Evolutionary conservation across 2,888 invertebrate species (phyloP).

Genomic region (Drosophila cognata): DNA sequence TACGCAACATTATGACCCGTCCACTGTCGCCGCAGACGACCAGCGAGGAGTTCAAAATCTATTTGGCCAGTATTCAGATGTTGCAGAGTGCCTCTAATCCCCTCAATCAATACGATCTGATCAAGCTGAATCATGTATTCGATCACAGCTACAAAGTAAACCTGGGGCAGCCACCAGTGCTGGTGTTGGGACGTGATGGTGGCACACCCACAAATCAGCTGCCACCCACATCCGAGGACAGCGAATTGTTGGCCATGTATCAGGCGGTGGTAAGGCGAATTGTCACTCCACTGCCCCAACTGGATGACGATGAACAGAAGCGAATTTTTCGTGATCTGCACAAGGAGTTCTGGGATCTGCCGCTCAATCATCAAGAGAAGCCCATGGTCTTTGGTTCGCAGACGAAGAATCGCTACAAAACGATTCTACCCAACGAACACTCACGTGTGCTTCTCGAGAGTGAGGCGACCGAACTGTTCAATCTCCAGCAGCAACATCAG

Average conservation of each 20-base stretch:
- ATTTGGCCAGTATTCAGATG: slow-evolving; percentile 90
- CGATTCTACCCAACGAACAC: slow-evolving; percentile 95
- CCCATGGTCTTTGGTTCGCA: slow-evolving; percentile 95
- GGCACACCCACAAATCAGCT: slow-evolving; percentile 73
- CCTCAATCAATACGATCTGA: slow-evolving; percentile 87
- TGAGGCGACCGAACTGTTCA: slow-evolving; percentile 70
- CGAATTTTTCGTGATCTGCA: slow-evolving; percentile 89
- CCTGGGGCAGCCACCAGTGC: slow-evolving; percentile 61
- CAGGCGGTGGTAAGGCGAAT: slow-evolving; percentile 68
- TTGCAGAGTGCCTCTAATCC: slow-evolving; percentile 90
- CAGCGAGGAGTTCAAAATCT: slow-evolving; percentile 89
- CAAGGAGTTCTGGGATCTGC: slow-evolving; percentile 97
- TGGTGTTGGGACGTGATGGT: slow-evolving; percentile 62
- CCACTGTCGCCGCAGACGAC: slow-evolving; percentile 88
- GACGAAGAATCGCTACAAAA: slow-evolving; percentile 94
- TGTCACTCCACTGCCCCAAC: slow-evolving; percentile 70
- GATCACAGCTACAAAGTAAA: slow-evolving; percentile 84
- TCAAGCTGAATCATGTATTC: slow-evolving; percentile 87
- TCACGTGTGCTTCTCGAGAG: slow-evolving; percentile 90
- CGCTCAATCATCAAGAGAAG: slow-evolving; percentile 95
- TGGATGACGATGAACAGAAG: slow-evolving; percentile 88
- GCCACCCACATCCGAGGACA: slow-evolving; percentile 79
- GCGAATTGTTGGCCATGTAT: slow-evolving; percentile 76
- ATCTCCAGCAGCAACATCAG: slow-evolving; percentile 52
- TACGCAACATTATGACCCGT: slow-evolving; percentile 87